Evolutionary conservation across 2,888 invertebrate genomes (phyloP), one percentile per base, ranked within the genome.

Genomic region (Dolichopus griseipennis): DNA sequence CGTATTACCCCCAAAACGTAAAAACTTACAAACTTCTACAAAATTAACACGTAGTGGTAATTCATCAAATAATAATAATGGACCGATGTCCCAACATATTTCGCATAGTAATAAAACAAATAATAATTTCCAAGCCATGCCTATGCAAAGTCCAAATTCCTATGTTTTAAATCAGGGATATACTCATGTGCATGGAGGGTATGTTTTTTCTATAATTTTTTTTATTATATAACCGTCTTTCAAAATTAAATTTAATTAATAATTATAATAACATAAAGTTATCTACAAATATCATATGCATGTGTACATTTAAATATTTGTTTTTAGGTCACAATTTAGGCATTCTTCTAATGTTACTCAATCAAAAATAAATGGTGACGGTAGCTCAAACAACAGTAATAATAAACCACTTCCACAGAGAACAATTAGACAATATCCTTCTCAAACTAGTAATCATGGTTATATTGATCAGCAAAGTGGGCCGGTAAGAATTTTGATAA

Each of bases 1-100:
- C 80, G 87, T 91, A 71, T 90, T 91, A 70, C 91, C 92, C 22
- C 87, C 89, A 70, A 92, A 91, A 82, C 85, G 92, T 78, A 91
- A 92, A 69, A 86, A 85, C 72, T 79, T 78, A 5, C 77, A 86
- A 79, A 80, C 85, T 62, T 73, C 73, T 67, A 88, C 88, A 65
- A 90, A 90, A 78, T 76, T 90, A 68, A 86, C 89, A 74, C 86
- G 90, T 61, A 84, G 85, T 69, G 85, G 86, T 1, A 85, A 86
- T 62, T 84, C 86, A 10, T 85, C 85, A 27, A 77, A 74, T 66
- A 73, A 72, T 66, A 68, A 71, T 67, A 69, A 71, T 65, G 70
- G 68, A 66, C 72, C 70, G 62, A 67, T 74, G 68, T 66, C 74
- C 9, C 74, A 68, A 67, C 71, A 72, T 67, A 70, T 68, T 68